phyloP scores from a whole-genome alignment of 2,797 vertebrate species.

The Artibeus lituratus region DNA sequence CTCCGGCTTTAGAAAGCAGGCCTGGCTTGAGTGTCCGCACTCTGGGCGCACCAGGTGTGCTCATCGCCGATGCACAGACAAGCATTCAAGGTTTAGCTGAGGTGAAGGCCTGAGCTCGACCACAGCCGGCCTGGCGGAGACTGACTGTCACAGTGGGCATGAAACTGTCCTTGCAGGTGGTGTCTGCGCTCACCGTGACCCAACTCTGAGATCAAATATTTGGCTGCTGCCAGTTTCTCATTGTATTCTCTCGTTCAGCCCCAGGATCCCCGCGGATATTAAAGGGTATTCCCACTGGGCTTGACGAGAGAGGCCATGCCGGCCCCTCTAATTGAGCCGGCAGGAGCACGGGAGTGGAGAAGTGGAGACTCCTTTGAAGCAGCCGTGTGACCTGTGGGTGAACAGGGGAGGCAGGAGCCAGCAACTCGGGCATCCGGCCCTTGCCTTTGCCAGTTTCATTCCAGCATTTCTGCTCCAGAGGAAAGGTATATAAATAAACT shows the following conservation, averaged over 20 bases:
- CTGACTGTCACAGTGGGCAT: neutral
- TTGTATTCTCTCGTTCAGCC: constrained; percentile 32
- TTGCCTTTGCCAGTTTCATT: neutral
- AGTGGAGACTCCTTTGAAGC: constrained; percentile 57
- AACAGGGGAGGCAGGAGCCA: neutral
- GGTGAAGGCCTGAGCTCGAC: neutral
- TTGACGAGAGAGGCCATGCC: constrained; percentile 12
- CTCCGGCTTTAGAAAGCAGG: neutral
- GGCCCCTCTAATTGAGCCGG: constrained; percentile 52
- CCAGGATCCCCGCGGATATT: neutral
- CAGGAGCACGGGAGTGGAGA: neutral
- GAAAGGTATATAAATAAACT: neutral
- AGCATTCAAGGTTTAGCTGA: neutral
- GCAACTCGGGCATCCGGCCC: neutral
- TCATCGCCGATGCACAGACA: neutral
- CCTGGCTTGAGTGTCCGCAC: neutral
- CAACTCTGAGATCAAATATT: constrained; percentile 57
- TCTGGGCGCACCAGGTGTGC: neutral
- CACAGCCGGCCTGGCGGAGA: neutral
- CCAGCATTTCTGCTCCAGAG: neutral
- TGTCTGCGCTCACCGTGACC: constrained; percentile 41
- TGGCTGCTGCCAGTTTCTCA: neutral
- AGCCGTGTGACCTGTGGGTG: neutral
- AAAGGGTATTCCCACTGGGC: constrained; percentile 55
- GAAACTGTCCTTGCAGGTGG: neutral